Conservation (phyloP, 2,113 vertebrate genomes). For the Agapornis roseicollis region DNA sequence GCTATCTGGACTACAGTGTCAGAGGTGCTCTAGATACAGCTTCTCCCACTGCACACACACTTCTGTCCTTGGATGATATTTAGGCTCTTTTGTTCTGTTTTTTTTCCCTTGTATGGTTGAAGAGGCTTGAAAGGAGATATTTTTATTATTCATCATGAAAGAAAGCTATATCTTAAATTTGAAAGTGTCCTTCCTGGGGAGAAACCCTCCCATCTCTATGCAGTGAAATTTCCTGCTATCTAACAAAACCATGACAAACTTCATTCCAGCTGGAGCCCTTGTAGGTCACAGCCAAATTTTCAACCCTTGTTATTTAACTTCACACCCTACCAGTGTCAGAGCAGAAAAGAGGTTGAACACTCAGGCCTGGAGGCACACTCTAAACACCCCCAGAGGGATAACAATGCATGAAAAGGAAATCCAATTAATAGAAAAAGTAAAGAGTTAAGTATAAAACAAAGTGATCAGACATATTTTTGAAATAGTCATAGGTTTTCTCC, state of each 20-base stretch:
- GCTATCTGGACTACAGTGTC: neutral
- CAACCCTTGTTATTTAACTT: neutral
- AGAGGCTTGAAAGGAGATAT: neutral
- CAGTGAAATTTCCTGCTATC: neutral
- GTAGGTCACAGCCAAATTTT: neutral
- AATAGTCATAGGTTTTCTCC: neutral
- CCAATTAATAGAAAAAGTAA: neutral
- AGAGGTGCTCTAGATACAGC: neutral
- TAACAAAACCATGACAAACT: neutral
- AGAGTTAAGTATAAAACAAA: neutral
- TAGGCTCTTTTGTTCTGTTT: neutral
- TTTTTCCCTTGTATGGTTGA: neutral
- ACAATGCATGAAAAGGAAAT: neutral
- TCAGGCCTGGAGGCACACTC: neutral
- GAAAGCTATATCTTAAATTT: neutral
- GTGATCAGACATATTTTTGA: neutral
- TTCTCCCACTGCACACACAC: neutral
- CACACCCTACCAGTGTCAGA: too few relatives aligned
- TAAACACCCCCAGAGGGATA: neutral
- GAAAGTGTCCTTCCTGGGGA: neutral
- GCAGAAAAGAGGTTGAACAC: neutral
- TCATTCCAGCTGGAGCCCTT: neutral
- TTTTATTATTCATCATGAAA: neutral
- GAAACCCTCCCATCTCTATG: neutral
- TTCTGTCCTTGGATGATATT: neutral